phyloP scores from a whole-genome alignment of 2,888 invertebrate species.

The Pseudococcus longispinus region DNA sequence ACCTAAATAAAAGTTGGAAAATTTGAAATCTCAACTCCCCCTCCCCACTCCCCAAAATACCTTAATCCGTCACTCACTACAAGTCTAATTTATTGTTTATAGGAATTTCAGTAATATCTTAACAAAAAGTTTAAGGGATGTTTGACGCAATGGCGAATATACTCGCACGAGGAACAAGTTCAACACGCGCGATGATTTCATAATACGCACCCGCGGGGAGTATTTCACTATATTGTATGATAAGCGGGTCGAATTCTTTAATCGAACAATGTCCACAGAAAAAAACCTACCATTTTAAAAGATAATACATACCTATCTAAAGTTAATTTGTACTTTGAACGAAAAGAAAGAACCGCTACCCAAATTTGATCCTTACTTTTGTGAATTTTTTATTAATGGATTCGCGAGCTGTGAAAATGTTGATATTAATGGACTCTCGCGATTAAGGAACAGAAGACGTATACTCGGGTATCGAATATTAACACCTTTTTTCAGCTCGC shows the following conservation, averaged over 20 bases:
- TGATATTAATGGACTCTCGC: background rate
- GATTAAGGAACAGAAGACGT: constrained; percentile 19
- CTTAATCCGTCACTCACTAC: too few species aligned
- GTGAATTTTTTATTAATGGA: constrained; percentile 29
- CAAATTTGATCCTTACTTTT: background rate
- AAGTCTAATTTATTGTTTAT: background rate
- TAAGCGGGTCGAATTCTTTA: constrained; percentile 8
- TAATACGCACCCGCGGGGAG: background rate
- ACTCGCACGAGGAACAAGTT: background rate
- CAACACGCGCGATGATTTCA: background rate
- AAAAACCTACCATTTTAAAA: background rate
- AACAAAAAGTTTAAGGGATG: background rate
- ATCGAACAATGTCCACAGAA: background rate
- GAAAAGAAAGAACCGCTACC: background rate
- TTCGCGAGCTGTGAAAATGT: constrained; percentile 23
- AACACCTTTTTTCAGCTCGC: constrained; percentile 18
- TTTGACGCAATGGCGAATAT: background rate
- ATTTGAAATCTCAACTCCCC: too few species aligned
- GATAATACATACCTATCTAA: background rate
- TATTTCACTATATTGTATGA: background rate
- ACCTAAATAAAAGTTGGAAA: too few species aligned
- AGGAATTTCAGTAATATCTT: background rate
- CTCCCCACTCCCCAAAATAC: too few species aligned
- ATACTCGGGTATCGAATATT: background rate
- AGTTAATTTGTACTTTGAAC: background rate